Evolutionary conservation across 2,888 invertebrate genomes (phyloP).

Genomic region (Autographa pulchrina): DNA sequence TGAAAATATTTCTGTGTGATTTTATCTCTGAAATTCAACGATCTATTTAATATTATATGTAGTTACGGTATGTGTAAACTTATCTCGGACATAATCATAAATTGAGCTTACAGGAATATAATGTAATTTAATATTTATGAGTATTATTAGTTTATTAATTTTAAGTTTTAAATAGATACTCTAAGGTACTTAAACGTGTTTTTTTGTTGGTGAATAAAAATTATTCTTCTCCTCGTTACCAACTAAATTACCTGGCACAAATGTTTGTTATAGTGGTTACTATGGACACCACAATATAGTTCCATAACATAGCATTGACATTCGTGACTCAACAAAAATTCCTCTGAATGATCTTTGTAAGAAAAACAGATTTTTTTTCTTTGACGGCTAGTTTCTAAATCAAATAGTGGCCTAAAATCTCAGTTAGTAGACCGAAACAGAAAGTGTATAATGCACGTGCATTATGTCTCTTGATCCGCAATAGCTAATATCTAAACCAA

Average conservation of each 20-base stretch:
- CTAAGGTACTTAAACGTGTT: constrained; percentile 9
- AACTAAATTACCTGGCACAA: background rate
- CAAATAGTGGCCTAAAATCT: background rate
- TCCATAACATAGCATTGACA: background rate
- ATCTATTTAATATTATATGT: constrained; percentile 7
- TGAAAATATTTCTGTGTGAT: constrained; percentile 8
- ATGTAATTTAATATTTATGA: constrained; percentile 42
- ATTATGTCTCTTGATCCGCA: background rate
- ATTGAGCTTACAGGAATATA: constrained; percentile 46
- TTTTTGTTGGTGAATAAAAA: background rate
- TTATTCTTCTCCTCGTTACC: background rate
- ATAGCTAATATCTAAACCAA: background rate
- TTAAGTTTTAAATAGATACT: constrained; percentile 53
- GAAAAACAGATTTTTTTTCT: background rate
- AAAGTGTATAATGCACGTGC: background rate
- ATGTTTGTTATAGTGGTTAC: background rate
- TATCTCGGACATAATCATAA: constrained; percentile 41
- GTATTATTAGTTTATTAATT: constrained; percentile 53
- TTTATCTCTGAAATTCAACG: constrained; percentile 12
- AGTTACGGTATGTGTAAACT: constrained; percentile 5
- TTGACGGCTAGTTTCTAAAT: background rate
- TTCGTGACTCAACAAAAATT: no score
- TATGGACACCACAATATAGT: background rate
- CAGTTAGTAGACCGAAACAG: no score
- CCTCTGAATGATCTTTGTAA: no score